Base-by-base conservation (phyloP, 2,113 vertebrate genomes). In the Anguilla japonica region DNA sequence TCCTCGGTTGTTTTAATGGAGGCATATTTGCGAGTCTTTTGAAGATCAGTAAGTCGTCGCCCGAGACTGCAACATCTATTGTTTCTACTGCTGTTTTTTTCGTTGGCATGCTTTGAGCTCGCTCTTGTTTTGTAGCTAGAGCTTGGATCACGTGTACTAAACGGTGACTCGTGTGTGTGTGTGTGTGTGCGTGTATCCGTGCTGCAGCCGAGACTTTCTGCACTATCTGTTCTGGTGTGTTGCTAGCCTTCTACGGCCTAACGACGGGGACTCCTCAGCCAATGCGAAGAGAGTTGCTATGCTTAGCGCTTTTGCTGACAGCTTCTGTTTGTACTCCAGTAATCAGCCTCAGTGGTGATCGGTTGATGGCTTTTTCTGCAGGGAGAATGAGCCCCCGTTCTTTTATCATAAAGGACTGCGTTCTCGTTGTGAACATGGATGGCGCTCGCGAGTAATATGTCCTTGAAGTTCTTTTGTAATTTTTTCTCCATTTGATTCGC, bases 121-220 rank as follows among this genome's bases (percentile, higher is more conserved):
- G 82, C 82, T 91, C 60, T 93, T 94, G 92, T 95, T 95, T 91
- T 93, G 89, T 82, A 88, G 89, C 88, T 87, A 79, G 4, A 87
- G 78, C 86, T 84, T 75, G 26, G 88, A 88, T 95, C 94, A 94
- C 94, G 95, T 96, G 95, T 92, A 91, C 89, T 80, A 75, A 82
- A 83, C 89, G 87, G 89, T 91, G 81, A 89, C 60, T 90, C 87
- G 88, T 92, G 91, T 92, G 85, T 91, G 88, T 86, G 41, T 53
- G 50, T 53, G 50, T 53, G 50, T 53, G 50, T 53, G 50, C 56
- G 87, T 86, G 89, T 85, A 90, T 90, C 91, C 90, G 90, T 80
- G 86, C 50, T 46, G 88, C 57, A 71, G 81, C 18, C 78, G 87
- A 53, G 60, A 80, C 85, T 29, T 41, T 34, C 22, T 81, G 87